phyloP scores from a whole-genome alignment of 1,140 invertebrate species.

The Trichonephila clavata region DNA sequence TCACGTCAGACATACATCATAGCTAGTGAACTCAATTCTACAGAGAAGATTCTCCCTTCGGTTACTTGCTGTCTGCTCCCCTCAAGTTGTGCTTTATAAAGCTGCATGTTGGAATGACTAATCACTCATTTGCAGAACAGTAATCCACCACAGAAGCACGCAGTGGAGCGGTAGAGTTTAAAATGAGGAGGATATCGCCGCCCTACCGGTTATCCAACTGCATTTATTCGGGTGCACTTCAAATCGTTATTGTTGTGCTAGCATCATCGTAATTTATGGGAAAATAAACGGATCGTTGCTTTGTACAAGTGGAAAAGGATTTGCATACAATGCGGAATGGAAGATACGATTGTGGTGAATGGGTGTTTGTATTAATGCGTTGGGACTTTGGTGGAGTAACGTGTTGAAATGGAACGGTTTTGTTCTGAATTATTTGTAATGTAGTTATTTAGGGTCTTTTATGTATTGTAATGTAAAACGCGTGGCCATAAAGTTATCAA shows the following conservation, averaged over 20 bases:
- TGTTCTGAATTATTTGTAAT: no score
- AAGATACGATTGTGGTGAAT: neutral
- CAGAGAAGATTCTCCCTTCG: neutral
- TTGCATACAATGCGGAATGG: neutral
- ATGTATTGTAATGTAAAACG: no score
- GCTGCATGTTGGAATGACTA: slow-evolving; percentile 11
- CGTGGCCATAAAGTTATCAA: no score
- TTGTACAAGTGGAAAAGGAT: neutral
- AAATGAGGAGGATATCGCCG: slow-evolving; percentile 30
- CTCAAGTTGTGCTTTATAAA: neutral
- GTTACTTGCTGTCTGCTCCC: neutral
- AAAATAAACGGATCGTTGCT: slow-evolving; percentile 11
- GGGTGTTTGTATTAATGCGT: neutral
- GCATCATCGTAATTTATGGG: neutral
- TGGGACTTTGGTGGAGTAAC: no score
- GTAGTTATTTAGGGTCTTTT: no score
- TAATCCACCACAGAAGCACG: neutral
- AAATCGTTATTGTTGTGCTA: slow-evolving; percentile 16
- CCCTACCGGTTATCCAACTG: neutral
- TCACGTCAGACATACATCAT: neutral
- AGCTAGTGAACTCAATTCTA: slow-evolving; percentile 10
- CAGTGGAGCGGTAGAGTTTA: neutral
- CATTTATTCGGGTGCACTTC: neutral
- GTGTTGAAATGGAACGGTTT: no score
- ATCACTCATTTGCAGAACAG: neutral